These are phyloP conservation scores for Trachelus iudaicus DNA, from an alignment of 2,888 invertebrate genomes.

Conservation along the genomic window DNA sequence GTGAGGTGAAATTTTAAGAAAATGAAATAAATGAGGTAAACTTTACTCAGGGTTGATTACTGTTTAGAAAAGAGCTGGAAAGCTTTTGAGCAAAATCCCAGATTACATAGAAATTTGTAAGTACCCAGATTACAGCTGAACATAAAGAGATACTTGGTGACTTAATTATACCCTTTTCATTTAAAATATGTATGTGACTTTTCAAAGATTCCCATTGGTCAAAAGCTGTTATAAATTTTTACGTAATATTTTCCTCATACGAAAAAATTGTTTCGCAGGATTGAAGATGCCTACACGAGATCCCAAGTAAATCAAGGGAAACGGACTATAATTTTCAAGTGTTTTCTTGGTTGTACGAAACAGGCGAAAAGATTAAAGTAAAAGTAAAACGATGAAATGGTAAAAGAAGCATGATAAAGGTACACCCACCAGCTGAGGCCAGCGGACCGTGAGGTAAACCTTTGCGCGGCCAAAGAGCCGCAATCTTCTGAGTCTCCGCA, in stretches of 20 bases:
- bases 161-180: neutral
- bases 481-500: constrained; percentile 69
- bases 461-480: constrained; percentile 73
- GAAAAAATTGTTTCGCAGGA: neutral
- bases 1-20: neutral
- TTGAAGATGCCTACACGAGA: neutral
- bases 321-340: neutral
- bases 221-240: neutral
- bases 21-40: neutral
- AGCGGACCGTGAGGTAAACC: constrained; percentile 72
- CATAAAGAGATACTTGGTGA: neutral
- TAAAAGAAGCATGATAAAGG: constrained; percentile 1
- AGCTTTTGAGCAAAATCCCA: neutral
- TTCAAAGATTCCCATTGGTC: neutral
- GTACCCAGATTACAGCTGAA: neutral
- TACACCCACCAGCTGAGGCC: constrained; percentile 70
- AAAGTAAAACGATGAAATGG: neutral
- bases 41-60: neutral
- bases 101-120: neutral
- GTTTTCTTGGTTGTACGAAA: neutral
- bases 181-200: neutral
- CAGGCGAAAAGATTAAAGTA: neutral
- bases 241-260: neutral
- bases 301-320: neutral
- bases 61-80: neutral